These are phyloP conservation scores for Drosophila maculinotata DNA, from an alignment of 2,888 invertebrate species.

Conservation along the genomic window DNA sequence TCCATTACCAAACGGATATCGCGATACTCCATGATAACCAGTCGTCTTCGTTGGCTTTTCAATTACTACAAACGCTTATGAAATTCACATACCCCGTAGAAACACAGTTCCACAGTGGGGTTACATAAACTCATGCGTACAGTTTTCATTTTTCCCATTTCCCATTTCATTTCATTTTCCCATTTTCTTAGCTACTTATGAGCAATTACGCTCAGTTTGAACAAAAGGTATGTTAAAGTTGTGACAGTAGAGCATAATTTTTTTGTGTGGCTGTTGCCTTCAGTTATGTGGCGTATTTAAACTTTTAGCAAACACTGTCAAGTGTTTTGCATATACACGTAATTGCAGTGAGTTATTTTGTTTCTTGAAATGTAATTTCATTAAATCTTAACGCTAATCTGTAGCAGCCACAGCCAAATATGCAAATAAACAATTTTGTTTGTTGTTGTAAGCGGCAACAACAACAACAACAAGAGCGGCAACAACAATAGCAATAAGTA, in stretches of 20 bases:
- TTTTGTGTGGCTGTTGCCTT: too few species aligned
- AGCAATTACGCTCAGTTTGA: too few species aligned
- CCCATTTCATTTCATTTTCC: too few species aligned
- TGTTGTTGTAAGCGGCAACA: constrained; percentile 30
- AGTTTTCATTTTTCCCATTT: too few species aligned
- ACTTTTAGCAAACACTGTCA: constrained; percentile 39
- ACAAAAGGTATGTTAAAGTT: neutral
- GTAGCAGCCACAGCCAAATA: constrained; percentile 66
- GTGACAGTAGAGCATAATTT: neutral
- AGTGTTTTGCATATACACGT: constrained; percentile 9
- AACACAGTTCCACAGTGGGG: too few species aligned
- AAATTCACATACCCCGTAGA: constrained; percentile 8
- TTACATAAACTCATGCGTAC: too few species aligned
- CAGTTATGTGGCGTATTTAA: constrained; percentile 1
- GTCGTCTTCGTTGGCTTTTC: constrained; percentile 19
- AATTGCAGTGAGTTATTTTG: constrained; percentile 36
- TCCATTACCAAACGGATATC: constrained; percentile 73
- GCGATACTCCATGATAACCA: constrained; percentile 36
- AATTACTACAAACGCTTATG: constrained; percentile 23
- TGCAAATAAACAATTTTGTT: constrained; percentile 68
- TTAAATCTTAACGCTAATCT: constrained; percentile 75
- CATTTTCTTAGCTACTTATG: neutral
- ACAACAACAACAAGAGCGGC: constrained; percentile 1
- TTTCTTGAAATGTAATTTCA: constrained; percentile 61
- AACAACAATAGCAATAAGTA: constrained; percentile 8